Evolutionary conservation across 1,140 invertebrate genomes (phyloP).

Genomic region (Musca vetustissima): DNA sequence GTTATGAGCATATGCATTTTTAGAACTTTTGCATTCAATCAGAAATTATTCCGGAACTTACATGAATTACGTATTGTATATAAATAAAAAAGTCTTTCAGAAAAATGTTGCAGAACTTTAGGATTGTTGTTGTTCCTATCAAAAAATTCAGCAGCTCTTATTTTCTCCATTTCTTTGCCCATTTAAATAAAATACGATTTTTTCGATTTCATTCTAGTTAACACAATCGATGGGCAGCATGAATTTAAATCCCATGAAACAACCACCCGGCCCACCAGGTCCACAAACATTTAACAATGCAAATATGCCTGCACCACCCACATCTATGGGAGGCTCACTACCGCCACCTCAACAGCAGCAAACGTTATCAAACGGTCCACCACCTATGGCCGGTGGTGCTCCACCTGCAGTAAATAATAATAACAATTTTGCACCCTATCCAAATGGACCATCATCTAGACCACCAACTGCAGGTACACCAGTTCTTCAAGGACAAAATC

Average conservation of each 20-base stretch:
- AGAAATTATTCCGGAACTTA: no score
- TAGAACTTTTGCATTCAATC: no score
- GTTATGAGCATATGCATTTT: no score
- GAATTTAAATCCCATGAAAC: slow-evolving; percentile 45
- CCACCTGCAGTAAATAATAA: slow-evolving; percentile 1
- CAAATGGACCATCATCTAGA: neutral
- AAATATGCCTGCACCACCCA: neutral
- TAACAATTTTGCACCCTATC: slow-evolving; percentile 20
- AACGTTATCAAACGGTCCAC: slow-evolving; percentile 27
- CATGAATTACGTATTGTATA: no score
- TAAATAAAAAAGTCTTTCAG: no score
- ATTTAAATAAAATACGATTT: no score
- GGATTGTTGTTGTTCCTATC: no score
- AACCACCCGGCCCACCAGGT: slow-evolving; percentile 27
- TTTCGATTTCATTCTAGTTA: slow-evolving; percentile 36
- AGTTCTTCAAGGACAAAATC: neutral
- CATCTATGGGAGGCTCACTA: slow-evolving; percentile 7
- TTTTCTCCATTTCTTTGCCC: neutral
- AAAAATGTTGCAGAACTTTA: no score
- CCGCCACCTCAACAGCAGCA: slow-evolving; percentile 3
- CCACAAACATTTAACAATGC: slow-evolving; percentile 22
- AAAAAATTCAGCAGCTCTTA: no score
- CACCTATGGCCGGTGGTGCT: neutral
- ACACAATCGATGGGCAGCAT: slow-evolving; percentile 49
- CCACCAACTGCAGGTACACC: slow-evolving; percentile 16